phyloP scores from a whole-genome alignment of 2,797 vertebrate genomes.

The Pangasius larnaudii region DNA sequence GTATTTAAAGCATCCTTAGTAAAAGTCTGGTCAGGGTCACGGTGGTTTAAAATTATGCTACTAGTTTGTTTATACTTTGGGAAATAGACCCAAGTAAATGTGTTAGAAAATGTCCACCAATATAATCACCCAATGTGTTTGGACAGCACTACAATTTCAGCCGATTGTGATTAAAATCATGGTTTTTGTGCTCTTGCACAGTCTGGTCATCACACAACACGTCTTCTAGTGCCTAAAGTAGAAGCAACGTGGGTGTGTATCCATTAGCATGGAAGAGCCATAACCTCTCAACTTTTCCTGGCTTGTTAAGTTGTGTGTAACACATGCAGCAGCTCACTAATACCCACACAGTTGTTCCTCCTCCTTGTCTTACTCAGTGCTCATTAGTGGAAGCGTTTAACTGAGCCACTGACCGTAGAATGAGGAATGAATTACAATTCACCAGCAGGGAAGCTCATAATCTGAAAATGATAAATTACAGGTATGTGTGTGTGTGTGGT shows the following conservation, averaged over 20 bases:
- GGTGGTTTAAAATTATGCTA: neutral
- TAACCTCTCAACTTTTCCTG: neutral
- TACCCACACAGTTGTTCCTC: slow-evolving; percentile 2
- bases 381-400: slow-evolving; percentile 5
- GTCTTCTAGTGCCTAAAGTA: neutral
- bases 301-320: neutral
- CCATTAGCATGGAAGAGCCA: neutral
- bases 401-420: slow-evolving; percentile 12
- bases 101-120: neutral
- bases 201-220: neutral
- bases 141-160: neutral
- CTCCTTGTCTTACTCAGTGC: neutral
- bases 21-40: neutral
- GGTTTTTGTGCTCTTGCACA: neutral
- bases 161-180: neutral
- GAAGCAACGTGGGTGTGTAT: neutral
- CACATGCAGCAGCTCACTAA: slow-evolving; percentile 8
- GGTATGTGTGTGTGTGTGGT: neutral
- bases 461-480: slow-evolving; percentile 8
- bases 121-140: neutral
- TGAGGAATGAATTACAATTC: neutral
- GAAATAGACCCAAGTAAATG: neutral
- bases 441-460: slow-evolving; percentile 13
- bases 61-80: neutral
- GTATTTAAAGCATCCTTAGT: neutral